A percentile compares a stretch with the other conserved stretches of the same genome.
phyloP scores from a whole-genome alignment of 2,797 vertebrate genomes.

The Lepilemur septentrionalis region DNA sequence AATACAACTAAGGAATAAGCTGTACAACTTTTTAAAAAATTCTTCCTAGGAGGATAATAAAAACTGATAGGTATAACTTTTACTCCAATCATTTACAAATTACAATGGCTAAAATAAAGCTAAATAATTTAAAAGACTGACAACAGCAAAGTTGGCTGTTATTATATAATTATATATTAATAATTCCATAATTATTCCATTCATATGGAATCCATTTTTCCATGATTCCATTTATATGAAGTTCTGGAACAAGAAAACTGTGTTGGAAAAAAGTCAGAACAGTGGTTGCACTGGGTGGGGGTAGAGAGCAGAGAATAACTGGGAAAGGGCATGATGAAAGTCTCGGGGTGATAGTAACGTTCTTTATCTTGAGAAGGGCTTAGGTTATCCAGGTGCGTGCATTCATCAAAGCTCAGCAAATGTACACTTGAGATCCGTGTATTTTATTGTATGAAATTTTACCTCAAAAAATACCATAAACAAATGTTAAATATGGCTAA shows the following conservation, averaged over 20 bases:
- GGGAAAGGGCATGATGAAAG: background rate
- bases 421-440: background rate
- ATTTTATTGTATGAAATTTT: background rate
- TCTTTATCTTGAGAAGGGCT: background rate
- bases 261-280: background rate
- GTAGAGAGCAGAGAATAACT: background rate
- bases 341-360: background rate
- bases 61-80: background rate
- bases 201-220: no score
- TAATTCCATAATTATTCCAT: no score
- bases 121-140: background rate
- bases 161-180: no score
- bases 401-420: background rate
- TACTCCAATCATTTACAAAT: background rate
- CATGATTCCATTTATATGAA: background rate
- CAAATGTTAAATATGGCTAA: background rate
- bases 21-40: background rate
- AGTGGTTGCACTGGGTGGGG: background rate
- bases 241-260: background rate
- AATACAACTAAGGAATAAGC: background rate
- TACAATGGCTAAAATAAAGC: background rate
- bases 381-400: background rate
- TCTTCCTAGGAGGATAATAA: background rate
- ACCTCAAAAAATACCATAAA: background rate
- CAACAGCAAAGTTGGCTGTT: background rate